Conservation (phyloP, 2,797 vertebrate genomes). For the Ctenopoma multispine region DNA sequence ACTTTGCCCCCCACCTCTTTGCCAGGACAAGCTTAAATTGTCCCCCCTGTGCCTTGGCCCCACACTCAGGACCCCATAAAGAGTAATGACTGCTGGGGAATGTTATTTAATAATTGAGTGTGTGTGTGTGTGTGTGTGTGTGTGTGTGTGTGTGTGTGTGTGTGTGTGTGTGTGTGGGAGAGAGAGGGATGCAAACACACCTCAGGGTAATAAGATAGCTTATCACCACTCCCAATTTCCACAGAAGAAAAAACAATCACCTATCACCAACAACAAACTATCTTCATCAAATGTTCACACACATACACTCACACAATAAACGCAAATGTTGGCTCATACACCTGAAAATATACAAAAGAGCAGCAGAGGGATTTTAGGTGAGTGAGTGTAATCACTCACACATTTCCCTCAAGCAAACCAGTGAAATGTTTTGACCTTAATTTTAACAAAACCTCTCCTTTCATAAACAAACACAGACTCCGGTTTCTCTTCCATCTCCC, state of each 20-base stretch:
- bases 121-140: conserved; percentile 14
- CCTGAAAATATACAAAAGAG: conserved; percentile 51
- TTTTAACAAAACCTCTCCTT: conserved; percentile 69
- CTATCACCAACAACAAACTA: conserved; percentile 58
- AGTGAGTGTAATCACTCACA: conserved; percentile 65
- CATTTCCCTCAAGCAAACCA: conserved; percentile 54
- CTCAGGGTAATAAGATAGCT: conserved; percentile 26
- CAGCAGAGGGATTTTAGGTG: conserved; percentile 29
- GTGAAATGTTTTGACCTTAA: conserved; percentile 63
- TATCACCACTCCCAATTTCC: conserved; percentile 37
- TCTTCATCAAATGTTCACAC: conserved; percentile 26
- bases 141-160: background rate
- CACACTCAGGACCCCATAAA: conserved; percentile 49
- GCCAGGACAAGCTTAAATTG: conserved; percentile 53
- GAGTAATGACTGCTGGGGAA: conserved; percentile 46
- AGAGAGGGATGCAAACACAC: conserved; percentile 20
- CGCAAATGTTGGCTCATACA: conserved; percentile 26
- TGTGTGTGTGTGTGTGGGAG: conserved; percentile 1
- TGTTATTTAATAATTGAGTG: conserved; percentile 50
- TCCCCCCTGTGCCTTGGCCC: conserved; percentile 23
- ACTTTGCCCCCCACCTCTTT: conserved; percentile 48
- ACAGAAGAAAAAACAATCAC: conserved; percentile 47
- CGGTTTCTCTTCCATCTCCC: conserved; percentile 10
- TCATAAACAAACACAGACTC: conserved; percentile 64
- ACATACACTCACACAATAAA: conserved; percentile 22